Evolutionary conservation across 1,140 invertebrate genomes (phyloP).

Genomic region (Nymphalis io): DNA sequence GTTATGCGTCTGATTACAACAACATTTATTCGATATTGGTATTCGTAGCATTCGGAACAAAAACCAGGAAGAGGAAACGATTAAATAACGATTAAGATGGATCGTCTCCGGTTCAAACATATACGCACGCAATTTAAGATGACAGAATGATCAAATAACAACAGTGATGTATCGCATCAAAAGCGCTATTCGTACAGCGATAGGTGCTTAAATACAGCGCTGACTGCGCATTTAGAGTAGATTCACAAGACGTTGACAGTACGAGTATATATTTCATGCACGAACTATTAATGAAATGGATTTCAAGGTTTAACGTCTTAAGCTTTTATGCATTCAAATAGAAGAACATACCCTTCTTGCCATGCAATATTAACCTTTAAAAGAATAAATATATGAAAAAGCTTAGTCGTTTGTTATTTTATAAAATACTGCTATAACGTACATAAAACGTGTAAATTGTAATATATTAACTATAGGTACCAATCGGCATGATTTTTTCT

Average conservation of each 20-base stretch:
- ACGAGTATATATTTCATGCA: slow-evolving; percentile 23
- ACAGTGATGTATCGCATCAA: slow-evolving; percentile 6
- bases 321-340: slow-evolving; percentile 7
- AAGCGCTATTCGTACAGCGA: background rate
- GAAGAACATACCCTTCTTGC: background rate
- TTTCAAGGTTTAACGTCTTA: slow-evolving; percentile 24
- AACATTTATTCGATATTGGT: background rate
- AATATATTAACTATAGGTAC: too few relatives aligned
- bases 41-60: slow-evolving; percentile 11
- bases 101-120: slow-evolving; percentile 37
- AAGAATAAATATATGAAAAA: too few relatives aligned
- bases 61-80: slow-evolving; percentile 40
- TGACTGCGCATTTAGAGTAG: background rate
- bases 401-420: too few relatives aligned
- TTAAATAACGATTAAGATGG: slow-evolving; percentile 34
- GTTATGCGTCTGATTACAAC: too few relatives aligned
- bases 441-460: too few relatives aligned
- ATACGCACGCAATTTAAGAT: slow-evolving; percentile 42
- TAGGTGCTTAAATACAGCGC: background rate
- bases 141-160: slow-evolving; percentile 18
- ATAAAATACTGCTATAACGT: too few relatives aligned
- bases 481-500: too few relatives aligned
- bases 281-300: slow-evolving; percentile 26
- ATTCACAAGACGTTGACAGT: slow-evolving; percentile 8
- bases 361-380: too few relatives aligned